Evolutionary conservation across 2,113 vertebrate species (phyloP), one percentile per base, ranked within the genome.

Genomic region (Martes martes): DNA sequence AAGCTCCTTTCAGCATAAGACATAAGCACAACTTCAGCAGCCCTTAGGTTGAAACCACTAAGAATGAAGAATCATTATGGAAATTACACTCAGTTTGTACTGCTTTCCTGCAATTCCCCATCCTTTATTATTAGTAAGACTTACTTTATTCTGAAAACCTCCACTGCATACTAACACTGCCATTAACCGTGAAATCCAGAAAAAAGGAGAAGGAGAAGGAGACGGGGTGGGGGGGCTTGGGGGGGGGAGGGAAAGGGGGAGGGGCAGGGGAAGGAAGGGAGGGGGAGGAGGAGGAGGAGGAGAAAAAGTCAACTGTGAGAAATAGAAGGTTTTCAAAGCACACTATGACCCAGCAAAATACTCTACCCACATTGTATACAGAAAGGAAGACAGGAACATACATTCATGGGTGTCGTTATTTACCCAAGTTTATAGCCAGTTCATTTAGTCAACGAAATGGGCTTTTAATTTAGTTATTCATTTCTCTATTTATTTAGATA

Each of bases 381-480:
- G 23, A 24, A 91, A 7, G 55, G 21, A 55, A 73, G 26, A 11
- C 26, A 50, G 14, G 13, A 5, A 47, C 1, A 1, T 15, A 2
- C 21, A 36, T 57, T 88, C 16, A 33, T 2, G 63, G 31, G 1
- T 21, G 15, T 3, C 7, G 21, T 59, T 50, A 7, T 69, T 86
- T 79, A 36, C 11, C 33, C 26, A 16, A 52, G 11, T 28, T 74
- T 65, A 21, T 1, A 63, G 6, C 5, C 13, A 11, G 4, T 52
- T 97, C 28, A 52, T 81, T 80, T 87, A n/a, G 28, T 83, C 9
- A 59, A 7, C 26, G n/a, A 74, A 95, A 55, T 26, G 4, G 13
- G 1, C 8, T 94, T 83, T 57, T 45, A 74, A 88, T 91, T 96
- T 94, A 87, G 59, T 61, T 65, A 31, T 18, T 79, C 10, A 50